Conservation (phyloP, 2,113 vertebrate genomes). For the Plotosus lineatus region DNA sequence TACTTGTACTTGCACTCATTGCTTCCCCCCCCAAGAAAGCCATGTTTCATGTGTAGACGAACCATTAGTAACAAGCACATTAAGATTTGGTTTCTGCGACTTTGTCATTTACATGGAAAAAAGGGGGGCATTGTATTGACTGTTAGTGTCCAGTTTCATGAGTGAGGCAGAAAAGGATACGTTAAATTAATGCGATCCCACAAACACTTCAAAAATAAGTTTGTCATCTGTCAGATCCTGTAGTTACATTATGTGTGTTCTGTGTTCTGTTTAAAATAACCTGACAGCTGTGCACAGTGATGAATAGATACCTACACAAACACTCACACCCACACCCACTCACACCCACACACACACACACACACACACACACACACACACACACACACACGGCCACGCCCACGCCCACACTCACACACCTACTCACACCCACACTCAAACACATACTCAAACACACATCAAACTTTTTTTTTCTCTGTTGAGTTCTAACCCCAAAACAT, state of each 20-base stretch:
- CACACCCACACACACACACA: neutral
- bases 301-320: neutral
- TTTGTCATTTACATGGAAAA: slow-evolving; percentile 34
- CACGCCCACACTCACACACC: slow-evolving; percentile 20
- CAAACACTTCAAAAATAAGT: slow-evolving; percentile 23
- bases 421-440: neutral
- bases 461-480: slow-evolving; percentile 5
- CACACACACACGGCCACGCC: slow-evolving; percentile 1
- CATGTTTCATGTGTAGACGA: neutral
- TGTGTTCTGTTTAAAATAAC: neutral
- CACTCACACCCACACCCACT: too few species aligned
- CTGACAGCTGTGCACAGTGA: neutral
- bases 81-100: slow-evolving; percentile 53
- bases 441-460: slow-evolving; percentile 22
- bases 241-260: slow-evolving; percentile 6
- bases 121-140: neutral
- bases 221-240: neutral
- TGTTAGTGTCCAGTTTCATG: neutral
- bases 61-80: slow-evolving; percentile 40
- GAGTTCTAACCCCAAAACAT: slow-evolving; percentile 20
- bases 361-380: slow-evolving; percentile 8
- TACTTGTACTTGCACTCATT: slow-evolving; percentile 40
- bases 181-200: slow-evolving; percentile 9
- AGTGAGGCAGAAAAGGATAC: neutral
- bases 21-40: slow-evolving; percentile 4